Base-by-base conservation (phyloP, 1,140 invertebrate genomes). In the Magallana gigas region DNA sequence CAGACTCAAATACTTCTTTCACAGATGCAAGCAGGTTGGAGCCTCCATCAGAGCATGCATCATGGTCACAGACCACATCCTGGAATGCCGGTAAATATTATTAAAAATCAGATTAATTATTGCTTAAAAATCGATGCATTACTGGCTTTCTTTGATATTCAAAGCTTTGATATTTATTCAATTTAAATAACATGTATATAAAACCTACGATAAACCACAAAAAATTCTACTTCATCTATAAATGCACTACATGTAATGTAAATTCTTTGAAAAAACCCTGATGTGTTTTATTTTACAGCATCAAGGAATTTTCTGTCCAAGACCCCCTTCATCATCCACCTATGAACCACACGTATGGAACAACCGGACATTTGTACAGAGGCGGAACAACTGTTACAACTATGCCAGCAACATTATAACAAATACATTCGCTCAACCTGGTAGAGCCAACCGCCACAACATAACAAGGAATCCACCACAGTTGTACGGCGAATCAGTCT, bases 401-500 rank as follows among this genome's bases (percentile, higher is more conserved):
- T 88, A 88, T 57, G 87, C 71, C 23, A 88, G 82, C 36, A 82
- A 88, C 29, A 58, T 57, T 18, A 82, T 88, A 1, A 88, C 87
- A 14, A 84, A 88, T 76, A 85, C 87, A 29, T 88, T 88, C 59
- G 87, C 87, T 12, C 87, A 88, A n/a, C 87, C 87, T 56, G 87
- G 87, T 12, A 57, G 87, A 62, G 83, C 87, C 5, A 80, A 80
- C 14, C 56, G 57, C 16, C 85, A 84, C 36, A 80, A 81, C 4
- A 82, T 85, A 36, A 59, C 48, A 14, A 57, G 36, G n/a, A 56
- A 85, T n/a, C 85, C 60, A 8, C 23, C 23, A 9, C 8, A 57
- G 9, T 7, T 23, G 48, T 58, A 86, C 16, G 87, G 87, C 16
- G 18, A 57, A 29, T 59, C 71, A 18, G 57, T 88, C 11, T 29